A percentile compares a stretch with the other conserved stretches of the same genome.
Conservation (phyloP, 2,797 vertebrate genomes). For the Anabacerthia variegaticeps region DNA sequence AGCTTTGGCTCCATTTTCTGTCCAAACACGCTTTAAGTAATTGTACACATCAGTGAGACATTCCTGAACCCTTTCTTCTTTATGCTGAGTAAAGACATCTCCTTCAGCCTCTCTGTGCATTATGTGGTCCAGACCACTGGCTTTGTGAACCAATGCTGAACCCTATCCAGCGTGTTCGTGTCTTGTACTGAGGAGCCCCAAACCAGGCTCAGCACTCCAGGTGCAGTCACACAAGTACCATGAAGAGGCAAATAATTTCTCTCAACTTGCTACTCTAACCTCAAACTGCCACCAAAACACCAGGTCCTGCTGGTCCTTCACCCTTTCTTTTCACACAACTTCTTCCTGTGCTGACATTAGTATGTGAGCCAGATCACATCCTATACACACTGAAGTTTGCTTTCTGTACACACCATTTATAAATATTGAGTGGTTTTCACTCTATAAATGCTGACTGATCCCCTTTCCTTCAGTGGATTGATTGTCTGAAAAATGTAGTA, state of each 20-base stretch:
- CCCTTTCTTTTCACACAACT: not conserved
- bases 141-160: not conserved
- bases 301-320: not conserved
- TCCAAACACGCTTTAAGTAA: not conserved
- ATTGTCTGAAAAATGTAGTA: not conserved
- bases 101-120: not conserved
- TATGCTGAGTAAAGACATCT: not conserved
- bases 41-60: not conserved
- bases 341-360: not conserved
- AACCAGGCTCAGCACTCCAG: not conserved
- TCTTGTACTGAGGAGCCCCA: not conserved
- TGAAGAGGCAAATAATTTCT: not conserved
- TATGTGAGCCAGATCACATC: not conserved
- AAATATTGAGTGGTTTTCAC: not conserved
- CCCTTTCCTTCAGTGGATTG: not conserved
- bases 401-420: not conserved
- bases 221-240: not conserved
- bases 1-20: not conserved
- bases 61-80: not conserved
- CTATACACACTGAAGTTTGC: not conserved
- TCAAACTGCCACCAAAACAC: not conserved
- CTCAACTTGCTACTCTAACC: not conserved
- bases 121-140: not conserved
- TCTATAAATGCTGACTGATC: not conserved
- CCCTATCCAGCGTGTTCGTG: not conserved